These are phyloP conservation scores for Pitangus sulphuratus DNA, from an alignment of 2,797 vertebrate genomes.

Conservation along the genomic window DNA sequence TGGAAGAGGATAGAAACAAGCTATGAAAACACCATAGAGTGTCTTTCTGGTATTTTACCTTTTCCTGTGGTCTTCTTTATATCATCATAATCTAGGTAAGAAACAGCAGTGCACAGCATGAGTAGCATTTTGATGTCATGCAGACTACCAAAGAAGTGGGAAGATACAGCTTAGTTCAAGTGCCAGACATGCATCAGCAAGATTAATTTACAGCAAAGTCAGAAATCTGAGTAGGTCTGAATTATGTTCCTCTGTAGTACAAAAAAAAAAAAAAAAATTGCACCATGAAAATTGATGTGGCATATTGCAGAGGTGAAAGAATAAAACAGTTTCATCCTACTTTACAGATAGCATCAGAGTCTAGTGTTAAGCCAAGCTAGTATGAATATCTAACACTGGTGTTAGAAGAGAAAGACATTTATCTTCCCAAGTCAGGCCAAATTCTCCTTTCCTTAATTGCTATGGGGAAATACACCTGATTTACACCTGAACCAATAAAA, in stretches of 20 bases:
- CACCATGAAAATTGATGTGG: constrained; percentile 14
- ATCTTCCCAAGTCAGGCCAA: not conserved
- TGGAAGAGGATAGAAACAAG: not conserved
- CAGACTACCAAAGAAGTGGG: constrained; percentile 3
- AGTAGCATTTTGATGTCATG: constrained; percentile 29
- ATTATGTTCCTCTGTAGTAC: not conserved
- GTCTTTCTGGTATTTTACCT: constrained; percentile 13
- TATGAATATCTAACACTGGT: not conserved
- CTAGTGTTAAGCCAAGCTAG: not conserved
- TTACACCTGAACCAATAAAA: not conserved
- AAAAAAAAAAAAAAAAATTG: not conserved
- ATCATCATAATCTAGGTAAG: not conserved
- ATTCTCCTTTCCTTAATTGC: constrained; percentile 20
- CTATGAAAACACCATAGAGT: not conserved
- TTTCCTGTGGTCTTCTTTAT: constrained; percentile 22
- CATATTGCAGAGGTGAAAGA: not conserved
- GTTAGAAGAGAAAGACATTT: not conserved
- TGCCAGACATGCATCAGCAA: not conserved
- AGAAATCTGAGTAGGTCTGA: constrained; percentile 41
- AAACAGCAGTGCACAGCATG: not conserved
- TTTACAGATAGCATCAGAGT: not conserved
- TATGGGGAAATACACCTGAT: not conserved
- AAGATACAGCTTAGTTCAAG: constrained; percentile 45
- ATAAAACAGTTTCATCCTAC: not conserved
- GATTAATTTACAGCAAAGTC: constrained; percentile 47